Conservation (phyloP, 2,888 invertebrate species). For the Tinea semifulvella region DNA sequence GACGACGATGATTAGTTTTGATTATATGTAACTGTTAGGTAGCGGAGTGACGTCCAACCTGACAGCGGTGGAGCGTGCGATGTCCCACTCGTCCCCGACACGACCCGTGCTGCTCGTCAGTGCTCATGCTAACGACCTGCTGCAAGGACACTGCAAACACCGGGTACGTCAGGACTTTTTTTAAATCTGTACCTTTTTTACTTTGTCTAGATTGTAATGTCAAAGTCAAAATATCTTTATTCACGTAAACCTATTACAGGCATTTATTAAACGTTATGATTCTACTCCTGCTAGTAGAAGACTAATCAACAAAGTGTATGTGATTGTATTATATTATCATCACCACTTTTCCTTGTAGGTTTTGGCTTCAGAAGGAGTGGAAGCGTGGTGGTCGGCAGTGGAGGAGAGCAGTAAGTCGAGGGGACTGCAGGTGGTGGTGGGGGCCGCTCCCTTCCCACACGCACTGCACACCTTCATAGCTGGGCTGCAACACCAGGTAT, state of each 20-base stretch:
- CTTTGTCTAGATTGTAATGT: no score
- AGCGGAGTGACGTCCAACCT: conserved; percentile 26
- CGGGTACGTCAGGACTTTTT: no score
- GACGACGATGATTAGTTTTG: no score
- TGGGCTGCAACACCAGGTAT: conserved; percentile 18
- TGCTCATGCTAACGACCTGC: conserved; percentile 91
- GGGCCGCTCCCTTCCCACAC: conserved; percentile 44
- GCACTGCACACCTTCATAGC: conserved; percentile 38
- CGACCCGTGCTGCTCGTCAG: conserved; percentile 87
- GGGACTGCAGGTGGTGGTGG: conserved; percentile 37
- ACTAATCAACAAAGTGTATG: no score
- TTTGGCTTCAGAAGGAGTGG: conserved; percentile 36
- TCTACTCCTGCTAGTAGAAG: no score
- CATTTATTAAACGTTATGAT: no score
- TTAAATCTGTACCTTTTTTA: no score
- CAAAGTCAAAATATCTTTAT: no score
- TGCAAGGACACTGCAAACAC: conserved; percentile 43
- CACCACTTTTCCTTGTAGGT: no score
- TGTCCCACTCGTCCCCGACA: conserved; percentile 25
- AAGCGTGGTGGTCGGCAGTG: conserved; percentile 38
- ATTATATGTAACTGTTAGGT: conserved; percentile 25
- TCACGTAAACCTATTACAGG: no score
- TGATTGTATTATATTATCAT: no score
- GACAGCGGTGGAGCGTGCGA: conserved; percentile 17
- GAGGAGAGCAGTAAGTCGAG: no score